phyloP scores from a whole-genome alignment of 2,113 vertebrate species.

The Pluvialis apricaria region DNA sequence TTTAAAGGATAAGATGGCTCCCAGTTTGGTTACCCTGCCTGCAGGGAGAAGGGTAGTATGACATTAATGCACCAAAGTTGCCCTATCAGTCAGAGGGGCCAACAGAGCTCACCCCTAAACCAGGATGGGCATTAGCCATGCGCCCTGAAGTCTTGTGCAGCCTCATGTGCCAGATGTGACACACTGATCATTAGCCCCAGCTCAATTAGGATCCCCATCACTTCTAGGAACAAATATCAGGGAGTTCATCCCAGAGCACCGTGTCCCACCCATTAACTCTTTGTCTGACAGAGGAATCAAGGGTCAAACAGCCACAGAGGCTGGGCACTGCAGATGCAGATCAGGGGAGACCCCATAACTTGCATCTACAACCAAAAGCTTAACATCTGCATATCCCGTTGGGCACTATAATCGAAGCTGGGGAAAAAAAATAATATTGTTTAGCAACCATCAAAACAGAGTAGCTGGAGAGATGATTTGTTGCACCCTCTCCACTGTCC shows the following conservation, averaged over 20 bases:
- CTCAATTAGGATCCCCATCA: rapidly evolving
- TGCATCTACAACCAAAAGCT: not conserved
- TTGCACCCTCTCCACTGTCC: not conserved
- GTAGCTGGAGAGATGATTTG: not conserved
- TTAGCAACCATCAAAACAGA: not conserved
- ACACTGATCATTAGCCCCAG: not conserved
- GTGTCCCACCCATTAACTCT: not conserved
- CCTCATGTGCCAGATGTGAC: not conserved
- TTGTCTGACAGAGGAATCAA: not conserved
- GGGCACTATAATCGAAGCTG: not conserved
- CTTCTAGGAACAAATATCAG: not conserved
- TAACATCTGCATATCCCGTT: not conserved
- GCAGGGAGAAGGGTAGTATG: not conserved
- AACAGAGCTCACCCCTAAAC: not conserved
- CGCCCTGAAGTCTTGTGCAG: not conserved
- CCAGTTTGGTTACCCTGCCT: not conserved
- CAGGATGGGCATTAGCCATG: not conserved
- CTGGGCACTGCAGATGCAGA: not conserved
- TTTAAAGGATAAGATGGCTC: not conserved
- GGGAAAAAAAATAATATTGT: rapidly evolving
- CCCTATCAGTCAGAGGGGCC: not conserved
- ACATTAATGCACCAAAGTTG: not conserved
- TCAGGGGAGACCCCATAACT: not conserved
- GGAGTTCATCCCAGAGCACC: not conserved
- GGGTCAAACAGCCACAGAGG: not conserved